Evolutionary conservation across 2,113 vertebrate genomes (phyloP).

Genomic region (Zosterops pallidus): DNA sequence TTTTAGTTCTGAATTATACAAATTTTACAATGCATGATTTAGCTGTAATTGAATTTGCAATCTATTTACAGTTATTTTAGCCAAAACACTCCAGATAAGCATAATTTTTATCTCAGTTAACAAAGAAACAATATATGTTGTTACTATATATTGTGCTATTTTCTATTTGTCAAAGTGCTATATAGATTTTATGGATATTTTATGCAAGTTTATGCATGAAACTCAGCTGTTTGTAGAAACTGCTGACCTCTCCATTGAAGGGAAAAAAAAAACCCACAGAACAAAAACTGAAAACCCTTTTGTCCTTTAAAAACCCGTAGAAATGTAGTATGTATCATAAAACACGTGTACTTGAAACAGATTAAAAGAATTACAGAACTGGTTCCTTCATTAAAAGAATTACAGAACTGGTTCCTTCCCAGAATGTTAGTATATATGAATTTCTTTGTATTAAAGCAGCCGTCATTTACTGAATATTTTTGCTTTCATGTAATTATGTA

Average conservation of each 20-base stretch:
- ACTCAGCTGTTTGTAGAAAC: conserved; percentile 37
- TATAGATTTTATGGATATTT: conserved; percentile 59
- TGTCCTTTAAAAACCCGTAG: background rate
- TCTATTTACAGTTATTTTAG: conserved; percentile 34
- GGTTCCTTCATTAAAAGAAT: background rate
- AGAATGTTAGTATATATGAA: background rate
- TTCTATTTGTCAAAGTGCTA: conserved; percentile 30
- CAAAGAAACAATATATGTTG: conserved; percentile 1
- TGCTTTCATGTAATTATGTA: conserved; percentile 43
- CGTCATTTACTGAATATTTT: conserved; percentile 11
- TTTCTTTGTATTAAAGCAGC: conserved; percentile 34
- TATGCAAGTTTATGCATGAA: conserved; percentile 49
- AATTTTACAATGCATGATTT: background rate
- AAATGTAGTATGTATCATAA: background rate
- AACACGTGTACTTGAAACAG: background rate
- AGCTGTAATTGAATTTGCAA: conserved; percentile 18
- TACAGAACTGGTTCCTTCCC: background rate
- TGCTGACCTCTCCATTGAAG: conserved; percentile 15
- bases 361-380: background rate
- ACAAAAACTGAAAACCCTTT: background rate
- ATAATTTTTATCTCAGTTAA: conserved; percentile 13
- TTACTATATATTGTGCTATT: conserved; percentile 32
- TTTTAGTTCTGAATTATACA: conserved; percentile 1
- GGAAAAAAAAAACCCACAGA: background rate
- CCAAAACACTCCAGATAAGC: background rate